Evolutionary conservation across 1,140 invertebrate genomes (phyloP).

Genomic region (Psilanteris sp.): DNA sequence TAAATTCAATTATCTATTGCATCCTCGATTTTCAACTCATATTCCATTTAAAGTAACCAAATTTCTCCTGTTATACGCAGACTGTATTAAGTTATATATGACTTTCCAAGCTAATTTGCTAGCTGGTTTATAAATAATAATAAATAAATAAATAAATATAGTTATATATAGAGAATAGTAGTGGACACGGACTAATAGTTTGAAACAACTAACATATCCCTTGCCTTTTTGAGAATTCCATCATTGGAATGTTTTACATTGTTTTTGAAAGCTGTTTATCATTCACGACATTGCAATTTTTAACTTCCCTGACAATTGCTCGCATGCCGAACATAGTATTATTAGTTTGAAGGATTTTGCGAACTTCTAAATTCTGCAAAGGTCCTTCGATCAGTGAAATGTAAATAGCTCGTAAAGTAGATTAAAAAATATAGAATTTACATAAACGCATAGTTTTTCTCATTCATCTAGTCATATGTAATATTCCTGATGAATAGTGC

Average conservation of each 20-base stretch:
- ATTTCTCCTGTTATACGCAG: constrained; percentile 7
- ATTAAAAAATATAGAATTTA: constrained; percentile 19
- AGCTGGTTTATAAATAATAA: constrained; percentile 21
- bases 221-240: constrained; percentile 22
- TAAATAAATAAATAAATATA: no score
- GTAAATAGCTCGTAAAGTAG: constrained; percentile 33
- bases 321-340: constrained; percentile 24
- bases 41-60: constrained; percentile 3
- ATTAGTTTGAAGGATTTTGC: constrained; percentile 33
- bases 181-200: constrained; percentile 3
- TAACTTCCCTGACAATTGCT: constrained; percentile 10
- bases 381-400: constrained; percentile 24
- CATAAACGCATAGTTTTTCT: constrained; percentile 17
- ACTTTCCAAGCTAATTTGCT: constrained; percentile 17
- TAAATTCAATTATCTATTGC: no score
- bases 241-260: constrained; percentile 15
- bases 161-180: constrained; percentile 1
- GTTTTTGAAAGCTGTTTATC: constrained; percentile 2
- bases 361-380: constrained; percentile 8
- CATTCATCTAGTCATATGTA: constrained; percentile 64
- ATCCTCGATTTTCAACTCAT: no score
- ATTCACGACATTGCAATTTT: not conserved
- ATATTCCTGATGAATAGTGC: constrained; percentile 22
- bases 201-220: constrained; percentile 4
- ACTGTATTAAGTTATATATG: constrained; percentile 25